Conservation (phyloP, 1,140 invertebrate species). For the Drosophila equinoxialis region DNA sequence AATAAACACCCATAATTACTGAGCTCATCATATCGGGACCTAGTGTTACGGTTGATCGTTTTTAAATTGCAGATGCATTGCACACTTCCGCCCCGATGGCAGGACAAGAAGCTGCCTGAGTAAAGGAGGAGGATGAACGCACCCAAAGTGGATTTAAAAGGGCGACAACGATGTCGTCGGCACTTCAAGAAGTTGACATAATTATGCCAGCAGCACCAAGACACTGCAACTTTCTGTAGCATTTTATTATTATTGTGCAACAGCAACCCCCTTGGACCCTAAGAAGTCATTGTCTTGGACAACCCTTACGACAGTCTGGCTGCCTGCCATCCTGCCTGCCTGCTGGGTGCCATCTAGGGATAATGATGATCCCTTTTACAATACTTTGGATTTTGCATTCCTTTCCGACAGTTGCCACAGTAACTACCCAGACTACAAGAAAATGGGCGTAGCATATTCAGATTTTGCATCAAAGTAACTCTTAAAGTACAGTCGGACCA, state of each 20-base stretch:
- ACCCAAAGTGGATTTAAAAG: constrained; percentile 24
- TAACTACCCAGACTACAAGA: constrained; percentile 28
- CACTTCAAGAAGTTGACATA: constrained; percentile 79
- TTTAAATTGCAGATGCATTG: constrained; percentile 68
- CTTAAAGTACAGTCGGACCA: constrained; percentile 62
- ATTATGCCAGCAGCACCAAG: constrained; percentile 65
- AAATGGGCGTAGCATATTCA: constrained; percentile 57
- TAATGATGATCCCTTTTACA: constrained; percentile 39
- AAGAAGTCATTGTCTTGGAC: constrained; percentile 42
- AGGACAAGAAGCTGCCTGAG: background rate
- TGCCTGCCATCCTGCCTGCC: constrained; percentile 35
- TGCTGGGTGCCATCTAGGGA: constrained; percentile 27
- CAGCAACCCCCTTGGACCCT: constrained; percentile 30
- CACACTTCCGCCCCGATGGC: constrained; percentile 59
- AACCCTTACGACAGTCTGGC: constrained; percentile 45
- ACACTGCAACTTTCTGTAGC: constrained; percentile 24
- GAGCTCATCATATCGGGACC: constrained; percentile 48
- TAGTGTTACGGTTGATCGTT: constrained; percentile 76
- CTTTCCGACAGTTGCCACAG: constrained; percentile 48
- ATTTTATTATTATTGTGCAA: constrained; percentile 33
- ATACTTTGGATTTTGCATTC: constrained; percentile 34
- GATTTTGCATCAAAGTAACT: constrained; percentile 51
- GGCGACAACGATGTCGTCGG: constrained; percentile 39
- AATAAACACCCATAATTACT: constrained; percentile 67
- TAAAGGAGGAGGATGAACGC: constrained; percentile 12